These are phyloP conservation scores for Bubo scandiacus DNA, from an alignment of 2,113 vertebrate genomes.

Conservation along the genomic window DNA sequence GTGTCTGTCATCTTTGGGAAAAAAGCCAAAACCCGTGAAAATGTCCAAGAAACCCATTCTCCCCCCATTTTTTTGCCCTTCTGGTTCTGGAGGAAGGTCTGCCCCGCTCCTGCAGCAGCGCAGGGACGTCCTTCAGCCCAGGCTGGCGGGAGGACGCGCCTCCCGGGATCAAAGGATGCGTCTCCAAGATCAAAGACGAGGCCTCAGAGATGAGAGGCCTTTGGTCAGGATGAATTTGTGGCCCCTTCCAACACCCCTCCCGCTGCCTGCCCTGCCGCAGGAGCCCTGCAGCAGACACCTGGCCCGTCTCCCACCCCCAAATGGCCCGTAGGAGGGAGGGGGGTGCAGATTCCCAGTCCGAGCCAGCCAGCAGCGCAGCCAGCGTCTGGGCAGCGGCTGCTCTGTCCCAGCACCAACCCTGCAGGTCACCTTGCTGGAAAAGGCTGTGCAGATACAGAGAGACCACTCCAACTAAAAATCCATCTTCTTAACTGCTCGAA, in stretches of 20 bases:
- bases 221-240: neutral
- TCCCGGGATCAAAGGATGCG: accelerated
- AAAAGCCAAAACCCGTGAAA: neutral
- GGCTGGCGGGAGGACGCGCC: neutral
- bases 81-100: no score
- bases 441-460: neutral
- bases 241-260: neutral
- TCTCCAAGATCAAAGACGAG: neutral
- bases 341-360: neutral
- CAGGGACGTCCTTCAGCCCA: neutral
- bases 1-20: neutral
- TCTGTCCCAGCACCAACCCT: neutral
- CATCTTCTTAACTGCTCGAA: neutral
- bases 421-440: neutral
- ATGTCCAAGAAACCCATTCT: neutral
- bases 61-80: neutral
- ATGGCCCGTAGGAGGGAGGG: neutral
- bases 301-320: no score
- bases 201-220: neutral
- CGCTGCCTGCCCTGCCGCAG: neutral
- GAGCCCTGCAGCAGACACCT: no score
- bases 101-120: no score
- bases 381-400: neutral
- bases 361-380: neutral
- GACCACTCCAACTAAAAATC: neutral